Evolutionary conservation across 1,140 invertebrate genomes (phyloP).

Genomic region (Leptinotarsa defecta): DNA sequence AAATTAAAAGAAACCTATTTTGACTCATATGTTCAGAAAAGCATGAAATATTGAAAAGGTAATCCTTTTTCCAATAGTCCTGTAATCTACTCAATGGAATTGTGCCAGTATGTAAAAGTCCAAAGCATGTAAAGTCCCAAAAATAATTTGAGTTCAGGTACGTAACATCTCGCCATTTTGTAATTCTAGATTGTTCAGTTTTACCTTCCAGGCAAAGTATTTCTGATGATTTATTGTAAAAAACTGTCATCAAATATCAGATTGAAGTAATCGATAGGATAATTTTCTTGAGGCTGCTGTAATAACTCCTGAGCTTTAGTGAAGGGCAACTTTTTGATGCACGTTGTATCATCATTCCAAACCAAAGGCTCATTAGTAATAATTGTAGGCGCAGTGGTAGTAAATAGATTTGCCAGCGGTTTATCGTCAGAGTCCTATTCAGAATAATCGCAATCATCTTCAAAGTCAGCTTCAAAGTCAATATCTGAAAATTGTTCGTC

Average conservation of each 20-base stretch:
- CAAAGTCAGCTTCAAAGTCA: no score
- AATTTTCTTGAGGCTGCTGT: background rate
- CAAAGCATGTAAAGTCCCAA: no score
- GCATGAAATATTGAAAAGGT: constrained; percentile 8
- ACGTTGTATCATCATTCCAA: background rate
- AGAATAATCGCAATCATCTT: background rate
- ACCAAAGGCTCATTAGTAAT: background rate
- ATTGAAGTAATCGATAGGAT: background rate
- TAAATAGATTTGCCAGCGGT: background rate
- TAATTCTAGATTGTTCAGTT: constrained; percentile 4
- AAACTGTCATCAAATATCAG: background rate
- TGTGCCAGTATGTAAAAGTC: background rate
- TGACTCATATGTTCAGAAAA: constrained; percentile 23
- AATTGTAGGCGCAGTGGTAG: background rate
- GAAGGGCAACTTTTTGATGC: background rate
- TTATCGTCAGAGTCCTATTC: background rate
- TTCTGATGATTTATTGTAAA: background rate
- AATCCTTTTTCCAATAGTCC: constrained; percentile 23
- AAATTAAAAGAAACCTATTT: constrained; percentile 23
- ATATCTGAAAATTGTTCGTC: no score
- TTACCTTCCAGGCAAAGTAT: background rate
- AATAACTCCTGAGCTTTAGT: background rate
- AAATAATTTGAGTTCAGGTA: background rate
- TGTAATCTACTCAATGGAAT: background rate
- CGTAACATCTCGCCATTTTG: background rate